These are phyloP conservation scores for Ceyx margarethae DNA, from an alignment of 2,113 vertebrate genomes.

Conservation along the genomic window DNA sequence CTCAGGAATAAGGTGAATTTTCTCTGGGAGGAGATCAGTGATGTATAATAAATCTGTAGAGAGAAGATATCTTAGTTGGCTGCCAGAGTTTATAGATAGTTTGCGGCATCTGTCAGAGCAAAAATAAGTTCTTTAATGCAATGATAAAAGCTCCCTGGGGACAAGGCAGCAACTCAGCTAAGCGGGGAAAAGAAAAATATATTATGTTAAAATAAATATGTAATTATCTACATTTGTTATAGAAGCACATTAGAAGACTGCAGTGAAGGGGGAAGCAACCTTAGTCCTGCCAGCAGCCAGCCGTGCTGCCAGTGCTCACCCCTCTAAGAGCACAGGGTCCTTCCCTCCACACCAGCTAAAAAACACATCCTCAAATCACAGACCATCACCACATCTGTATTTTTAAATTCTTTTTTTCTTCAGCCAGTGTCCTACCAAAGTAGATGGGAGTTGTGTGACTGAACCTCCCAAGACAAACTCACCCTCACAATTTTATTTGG, in stretches of 20 bases:
- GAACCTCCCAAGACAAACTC: not conserved
- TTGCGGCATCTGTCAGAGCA: not conserved
- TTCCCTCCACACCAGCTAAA: not conserved
- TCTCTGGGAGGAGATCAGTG: not conserved
- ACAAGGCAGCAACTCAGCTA: not conserved
- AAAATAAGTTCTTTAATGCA: not conserved
- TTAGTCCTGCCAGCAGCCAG: not conserved
- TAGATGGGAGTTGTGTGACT: not conserved
- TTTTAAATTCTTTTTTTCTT: not conserved
- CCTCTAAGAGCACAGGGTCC: accelerated
- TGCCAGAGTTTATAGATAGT: not conserved
- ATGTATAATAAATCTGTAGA: not conserved
- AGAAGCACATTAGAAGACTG: not conserved
- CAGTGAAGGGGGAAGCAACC: not conserved
- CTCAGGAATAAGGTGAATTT: not conserved
- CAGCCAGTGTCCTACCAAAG: not conserved
- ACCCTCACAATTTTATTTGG: not conserved
- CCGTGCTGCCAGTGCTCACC: not conserved
- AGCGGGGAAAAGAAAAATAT: not conserved
- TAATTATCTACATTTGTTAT: not conserved
- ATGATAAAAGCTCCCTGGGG: not conserved
- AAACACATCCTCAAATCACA: accelerated
- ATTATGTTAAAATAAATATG: not conserved
- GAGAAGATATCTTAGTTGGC: not conserved
- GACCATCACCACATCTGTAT: accelerated